phyloP scores from a whole-genome alignment of 2,797 vertebrate genomes.

The Melanotaenia trifasciata region DNA sequence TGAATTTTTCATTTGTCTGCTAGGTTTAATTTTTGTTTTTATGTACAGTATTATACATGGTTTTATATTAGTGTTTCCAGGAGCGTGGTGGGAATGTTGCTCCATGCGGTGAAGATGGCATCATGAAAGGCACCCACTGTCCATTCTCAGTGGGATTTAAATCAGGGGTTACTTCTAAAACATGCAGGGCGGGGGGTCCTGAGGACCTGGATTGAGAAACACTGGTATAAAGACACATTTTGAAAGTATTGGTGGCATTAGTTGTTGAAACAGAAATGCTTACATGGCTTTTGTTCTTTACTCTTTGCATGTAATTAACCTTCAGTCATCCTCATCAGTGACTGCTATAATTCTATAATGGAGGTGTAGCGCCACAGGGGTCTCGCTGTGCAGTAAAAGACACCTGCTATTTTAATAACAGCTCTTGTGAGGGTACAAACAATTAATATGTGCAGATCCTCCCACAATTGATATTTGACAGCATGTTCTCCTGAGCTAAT shows the following conservation, averaged over 20 bases:
- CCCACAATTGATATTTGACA: constrained; percentile 45
- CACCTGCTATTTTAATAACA: constrained; percentile 47
- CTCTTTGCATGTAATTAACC: constrained; percentile 55
- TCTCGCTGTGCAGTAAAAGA: constrained; percentile 20
- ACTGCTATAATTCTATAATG: constrained; percentile 46
- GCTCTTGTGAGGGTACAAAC: constrained; percentile 36
- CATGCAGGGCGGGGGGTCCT: too few species aligned
- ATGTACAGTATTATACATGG: too few species aligned
- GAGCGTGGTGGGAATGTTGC: too few species aligned
- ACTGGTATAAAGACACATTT: too few species aligned
- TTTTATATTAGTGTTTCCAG: too few species aligned
- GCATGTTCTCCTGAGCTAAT: constrained; percentile 25
- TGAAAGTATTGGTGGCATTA: not conserved
- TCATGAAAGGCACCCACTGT: too few species aligned
- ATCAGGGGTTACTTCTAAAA: too few species aligned
- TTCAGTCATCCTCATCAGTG: constrained; percentile 47
- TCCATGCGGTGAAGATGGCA: too few species aligned
- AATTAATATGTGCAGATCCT: constrained; percentile 33
- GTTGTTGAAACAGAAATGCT: constrained; percentile 23
- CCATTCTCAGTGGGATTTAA: too few species aligned
- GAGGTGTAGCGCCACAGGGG: constrained; percentile 29
- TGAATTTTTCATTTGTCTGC: too few species aligned
- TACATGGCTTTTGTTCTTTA: constrained; percentile 5
- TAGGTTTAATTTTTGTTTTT: too few species aligned
- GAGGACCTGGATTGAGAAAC: too few species aligned